Conservation (phyloP, 2,888 invertebrate genomes). For the Myathropa florea region DNA sequence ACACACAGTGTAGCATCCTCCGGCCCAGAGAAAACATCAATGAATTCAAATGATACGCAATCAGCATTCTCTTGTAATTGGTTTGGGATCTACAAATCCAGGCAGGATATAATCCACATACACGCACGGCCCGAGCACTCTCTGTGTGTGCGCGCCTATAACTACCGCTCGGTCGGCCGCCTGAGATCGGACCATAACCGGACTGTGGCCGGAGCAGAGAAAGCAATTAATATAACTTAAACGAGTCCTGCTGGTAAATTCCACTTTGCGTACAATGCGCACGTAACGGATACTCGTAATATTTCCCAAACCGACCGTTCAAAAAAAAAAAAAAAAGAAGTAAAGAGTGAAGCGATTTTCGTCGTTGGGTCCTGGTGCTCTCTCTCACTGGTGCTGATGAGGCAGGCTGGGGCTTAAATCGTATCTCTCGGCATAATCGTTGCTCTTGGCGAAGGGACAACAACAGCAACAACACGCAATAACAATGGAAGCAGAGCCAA, state of each 20-base stretch:
- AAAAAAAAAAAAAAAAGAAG: slow-evolving; percentile 1
- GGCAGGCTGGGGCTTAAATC: slow-evolving; percentile 61
- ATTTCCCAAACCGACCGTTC: slow-evolving; percentile 67
- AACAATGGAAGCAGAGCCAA: slow-evolving; percentile 50
- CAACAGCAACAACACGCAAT: slow-evolving; percentile 4
- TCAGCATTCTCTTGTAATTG: slow-evolving; percentile 69
- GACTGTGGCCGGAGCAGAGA: slow-evolving; percentile 28
- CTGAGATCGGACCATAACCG: slow-evolving; percentile 31
- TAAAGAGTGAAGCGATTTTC: slow-evolving; percentile 27
- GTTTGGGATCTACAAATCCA: slow-evolving; percentile 64
- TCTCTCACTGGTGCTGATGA: slow-evolving; percentile 54
- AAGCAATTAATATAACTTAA: slow-evolving; percentile 71
- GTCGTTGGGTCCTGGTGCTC: background rate
- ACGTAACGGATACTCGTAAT: slow-evolving; percentile 65
- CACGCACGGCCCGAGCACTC: background rate
- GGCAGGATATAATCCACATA: slow-evolving; percentile 42
- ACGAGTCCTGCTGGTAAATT: slow-evolving; percentile 69
- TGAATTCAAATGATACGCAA: slow-evolving; percentile 69
- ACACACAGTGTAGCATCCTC: background rate
- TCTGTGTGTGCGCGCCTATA: background rate
- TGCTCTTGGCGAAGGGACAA: slow-evolving; percentile 29
- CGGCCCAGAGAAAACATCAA: slow-evolving; percentile 40
- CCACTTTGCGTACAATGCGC: slow-evolving; percentile 64
- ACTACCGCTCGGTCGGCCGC: background rate
- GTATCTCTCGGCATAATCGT: slow-evolving; percentile 53